Percentiles rank a stretch among this genome's conserved stretches.
These are phyloP conservation scores for Aratinga solstitialis DNA, from an alignment of 2,797 vertebrate species.

Conservation along the genomic window DNA sequence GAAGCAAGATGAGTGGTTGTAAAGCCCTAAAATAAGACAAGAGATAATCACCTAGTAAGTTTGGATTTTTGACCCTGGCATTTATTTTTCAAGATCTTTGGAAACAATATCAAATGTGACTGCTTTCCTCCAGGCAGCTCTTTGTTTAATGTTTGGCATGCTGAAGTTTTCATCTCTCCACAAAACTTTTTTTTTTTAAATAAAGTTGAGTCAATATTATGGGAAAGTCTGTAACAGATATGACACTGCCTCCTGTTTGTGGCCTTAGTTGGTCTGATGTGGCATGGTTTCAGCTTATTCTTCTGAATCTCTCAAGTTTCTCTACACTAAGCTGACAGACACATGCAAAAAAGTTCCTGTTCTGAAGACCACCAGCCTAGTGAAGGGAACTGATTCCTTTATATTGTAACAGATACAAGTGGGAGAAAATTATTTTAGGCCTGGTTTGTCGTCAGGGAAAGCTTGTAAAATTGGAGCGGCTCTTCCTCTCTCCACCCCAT, in stretches of 20 bases:
- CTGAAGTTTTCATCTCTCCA: not conserved
- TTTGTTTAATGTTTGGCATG: not conserved
- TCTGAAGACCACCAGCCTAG: not conserved
- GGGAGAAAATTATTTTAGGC: not conserved
- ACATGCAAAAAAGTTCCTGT: not conserved
- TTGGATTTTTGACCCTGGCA: not conserved
- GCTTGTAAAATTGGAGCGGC: not conserved
- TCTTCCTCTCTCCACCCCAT: not conserved
- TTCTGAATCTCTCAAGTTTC: not conserved
- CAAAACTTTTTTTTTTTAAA: not conserved
- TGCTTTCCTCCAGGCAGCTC: not conserved
- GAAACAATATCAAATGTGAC: not conserved
- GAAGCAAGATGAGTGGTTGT: not conserved
- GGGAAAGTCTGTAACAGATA: not conserved
- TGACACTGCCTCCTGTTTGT: not conserved
- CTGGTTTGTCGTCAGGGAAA: not conserved
- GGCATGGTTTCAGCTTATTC: not conserved
- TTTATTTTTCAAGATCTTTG: not conserved
- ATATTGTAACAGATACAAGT: not conserved
- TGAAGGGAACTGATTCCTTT: not conserved
- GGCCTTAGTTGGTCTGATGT: not conserved
- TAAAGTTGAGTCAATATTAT: not conserved
- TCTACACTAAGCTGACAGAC: not conserved
- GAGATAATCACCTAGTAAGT: not conserved
- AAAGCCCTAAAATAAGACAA: conserved; percentile 30